Conservation (phyloP, 2,113 vertebrate genomes). For the Atherinomorus stipes region DNA sequence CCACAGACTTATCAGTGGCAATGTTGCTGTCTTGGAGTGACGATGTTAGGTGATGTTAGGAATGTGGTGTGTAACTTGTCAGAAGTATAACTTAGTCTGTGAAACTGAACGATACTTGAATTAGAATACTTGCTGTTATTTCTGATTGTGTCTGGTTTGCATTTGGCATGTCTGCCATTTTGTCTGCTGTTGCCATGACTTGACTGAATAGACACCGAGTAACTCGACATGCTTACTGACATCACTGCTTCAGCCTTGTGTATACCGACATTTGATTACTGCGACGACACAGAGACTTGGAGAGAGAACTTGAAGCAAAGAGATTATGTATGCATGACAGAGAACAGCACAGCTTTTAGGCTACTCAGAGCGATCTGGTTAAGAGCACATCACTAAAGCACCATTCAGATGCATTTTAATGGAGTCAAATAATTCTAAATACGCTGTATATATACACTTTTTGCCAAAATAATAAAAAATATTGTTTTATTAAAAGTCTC, state of each 20-base stretch:
- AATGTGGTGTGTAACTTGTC: slow-evolving; percentile 63
- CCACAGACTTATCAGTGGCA: slow-evolving; percentile 41
- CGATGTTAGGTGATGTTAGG: slow-evolving; percentile 51
- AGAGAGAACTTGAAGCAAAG: slow-evolving; percentile 6
- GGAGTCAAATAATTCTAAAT: slow-evolving; percentile 80
- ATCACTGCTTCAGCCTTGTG: slow-evolving; percentile 41
- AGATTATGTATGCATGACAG: slow-evolving; percentile 75
- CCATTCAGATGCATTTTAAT: slow-evolving; percentile 80
- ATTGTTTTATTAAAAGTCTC: slow-evolving; percentile 75
- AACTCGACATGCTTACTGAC: slow-evolving; percentile 18
- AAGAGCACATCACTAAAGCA: slow-evolving; percentile 83
- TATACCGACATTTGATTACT: slow-evolving; percentile 39
- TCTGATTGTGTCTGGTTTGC: slow-evolving; percentile 63
- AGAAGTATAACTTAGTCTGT: slow-evolving; percentile 70
- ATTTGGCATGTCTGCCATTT: slow-evolving; percentile 65
- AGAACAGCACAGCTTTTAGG: slow-evolving; percentile 77
- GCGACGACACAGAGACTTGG: slow-evolving; percentile 36
- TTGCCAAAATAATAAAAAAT: slow-evolving; percentile 82
- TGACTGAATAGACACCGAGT: slow-evolving; percentile 39
- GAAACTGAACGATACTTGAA: slow-evolving; percentile 72
- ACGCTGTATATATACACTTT: slow-evolving; percentile 81
- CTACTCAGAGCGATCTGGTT: slow-evolving; percentile 68
- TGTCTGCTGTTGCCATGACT: slow-evolving; percentile 69
- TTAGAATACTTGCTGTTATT: slow-evolving; percentile 62
- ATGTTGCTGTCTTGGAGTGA: slow-evolving; percentile 54